Base-by-base conservation (phyloP, 2,113 vertebrate species). In the Clarias macrocephalus region DNA sequence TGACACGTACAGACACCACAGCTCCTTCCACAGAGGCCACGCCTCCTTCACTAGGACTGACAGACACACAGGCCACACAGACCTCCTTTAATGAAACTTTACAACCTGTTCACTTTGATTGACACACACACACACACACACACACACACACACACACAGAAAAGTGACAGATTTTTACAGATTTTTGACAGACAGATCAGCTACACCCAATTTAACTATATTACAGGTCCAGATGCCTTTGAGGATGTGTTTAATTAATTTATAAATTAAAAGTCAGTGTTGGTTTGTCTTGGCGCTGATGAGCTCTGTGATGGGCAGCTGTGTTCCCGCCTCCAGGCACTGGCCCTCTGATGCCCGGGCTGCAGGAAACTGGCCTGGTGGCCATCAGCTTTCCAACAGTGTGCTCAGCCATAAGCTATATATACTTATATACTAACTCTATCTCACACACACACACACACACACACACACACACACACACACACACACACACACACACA, bases 361-460 rank as follows among this genome's bases (percentile, higher is more conserved):
- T 59, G 85, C 21, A 63, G 70, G 76, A 81, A 65, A 65, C 65
- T 84, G 81, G 88, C 86, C 90, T 92, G 84, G 80, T 83, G 86
- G 89, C 88, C 88, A 62, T 57, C 60, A 85, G 91, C 86, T 7
- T 48, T 6, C 48, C 48, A 48, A 7, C 48, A 48, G 6, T 48
- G 48, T 48, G 48, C 6, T 48, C 48, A 48, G 48, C 48, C 7
- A 48, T 48, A 8, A 48, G 48, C 48, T 48, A 48, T 48, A 48
- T 48, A 48, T 0, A 48, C 42, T 7, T 48, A 7, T 48, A 7
- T 5, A 48, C 42, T 48, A 48, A 48, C 48, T 8, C 48, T 48
- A 6, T 89, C 88, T 88, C 81, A 60, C 56, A 28, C 37, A 19
- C 37, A 19, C 12, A 83, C 21, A 85, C 28, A 88, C 57, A 86